Base-by-base conservation (phyloP, 2,113 vertebrate species). In the Urocynchramus pylzowi region DNA sequence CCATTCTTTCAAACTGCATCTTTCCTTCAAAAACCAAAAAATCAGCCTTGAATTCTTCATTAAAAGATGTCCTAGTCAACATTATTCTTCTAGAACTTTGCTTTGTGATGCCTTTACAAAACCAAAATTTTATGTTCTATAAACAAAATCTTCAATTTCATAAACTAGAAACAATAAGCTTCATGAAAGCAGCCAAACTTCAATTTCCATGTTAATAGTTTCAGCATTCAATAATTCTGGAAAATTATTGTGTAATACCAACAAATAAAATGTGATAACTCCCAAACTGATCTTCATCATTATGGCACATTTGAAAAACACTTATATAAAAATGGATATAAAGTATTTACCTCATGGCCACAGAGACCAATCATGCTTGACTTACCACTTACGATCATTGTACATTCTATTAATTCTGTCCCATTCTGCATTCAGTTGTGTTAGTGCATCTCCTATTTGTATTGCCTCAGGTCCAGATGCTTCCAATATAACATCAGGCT, bases 391-490 rank as follows among this genome's bases (percentile, higher is more conserved):
- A 68, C 97, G 98, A 89, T 99, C 98, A 96, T 96, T 98, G 97
- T 99, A 99, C 98, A 99, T 98, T 95, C 99, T 98, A 88, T 99
- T 99, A 95, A 99, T 97, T 84, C 98, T 98, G 97, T 99, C 99
- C 99, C 99, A 99, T 80, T 99, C 98, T 0, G 98, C 98, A 59
- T 99, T 99, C 95, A 99, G 30, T 93, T 99, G 99, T 18, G 98
- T 98, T 39, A 99, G 96, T 7, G 98, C 95, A 14, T 99, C 99
- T 45, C 98, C 98, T 37, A 99, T 99, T 95, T 99, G 99, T 64
- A 98, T 86, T 16, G 98, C 98, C 84, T 99, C 99, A 10, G 98
- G 93, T 30, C 98, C 98, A 41, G 99, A 98, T 33, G 99, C 99
- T 82, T 98, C 98, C 10, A 97, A 79, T 45, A 99, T 98, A 86